Conservation (phyloP, 2,888 invertebrate species). For the Lepidonotus clava region DNA sequence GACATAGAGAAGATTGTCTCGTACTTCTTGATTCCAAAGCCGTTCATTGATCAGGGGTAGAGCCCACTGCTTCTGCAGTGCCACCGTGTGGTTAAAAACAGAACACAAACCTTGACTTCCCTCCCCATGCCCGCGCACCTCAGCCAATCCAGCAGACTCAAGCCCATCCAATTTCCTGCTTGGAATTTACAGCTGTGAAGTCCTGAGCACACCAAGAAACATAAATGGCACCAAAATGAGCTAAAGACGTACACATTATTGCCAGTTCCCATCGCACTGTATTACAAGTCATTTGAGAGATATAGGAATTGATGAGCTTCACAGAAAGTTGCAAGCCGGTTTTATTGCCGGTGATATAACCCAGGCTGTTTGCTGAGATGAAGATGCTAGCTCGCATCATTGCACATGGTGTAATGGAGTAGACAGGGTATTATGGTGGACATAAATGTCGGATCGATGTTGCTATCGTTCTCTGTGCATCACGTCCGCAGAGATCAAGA, state of each 20-base stretch:
- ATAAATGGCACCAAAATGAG: too few relatives aligned
- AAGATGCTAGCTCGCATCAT: not conserved
- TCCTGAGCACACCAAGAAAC: too few relatives aligned
- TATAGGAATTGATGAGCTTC: too few relatives aligned
- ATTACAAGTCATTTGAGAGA: too few relatives aligned
- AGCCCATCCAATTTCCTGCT: too few relatives aligned
- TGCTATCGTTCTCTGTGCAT: not conserved
- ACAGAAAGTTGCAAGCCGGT: too few relatives aligned
- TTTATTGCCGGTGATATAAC: not conserved
- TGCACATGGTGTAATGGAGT: not conserved
- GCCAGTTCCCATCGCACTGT: too few relatives aligned
- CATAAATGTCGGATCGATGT: slow-evolving; percentile 6
- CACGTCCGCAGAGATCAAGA: not conserved
- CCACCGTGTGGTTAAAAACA: not conserved
- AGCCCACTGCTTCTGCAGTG: not conserved
- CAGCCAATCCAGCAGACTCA: too few relatives aligned
- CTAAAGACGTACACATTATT: too few relatives aligned
- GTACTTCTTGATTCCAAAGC: not conserved
- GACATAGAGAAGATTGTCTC: not conserved
- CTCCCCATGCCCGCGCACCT: too few relatives aligned
- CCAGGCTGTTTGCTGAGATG: not conserved
- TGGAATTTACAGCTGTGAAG: too few relatives aligned
- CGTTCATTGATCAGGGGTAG: not conserved
- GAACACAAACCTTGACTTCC: not conserved
- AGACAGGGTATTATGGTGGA: not conserved